Conservation (phyloP, 2,797 vertebrate genomes). For the Staurois parvus region DNA sequence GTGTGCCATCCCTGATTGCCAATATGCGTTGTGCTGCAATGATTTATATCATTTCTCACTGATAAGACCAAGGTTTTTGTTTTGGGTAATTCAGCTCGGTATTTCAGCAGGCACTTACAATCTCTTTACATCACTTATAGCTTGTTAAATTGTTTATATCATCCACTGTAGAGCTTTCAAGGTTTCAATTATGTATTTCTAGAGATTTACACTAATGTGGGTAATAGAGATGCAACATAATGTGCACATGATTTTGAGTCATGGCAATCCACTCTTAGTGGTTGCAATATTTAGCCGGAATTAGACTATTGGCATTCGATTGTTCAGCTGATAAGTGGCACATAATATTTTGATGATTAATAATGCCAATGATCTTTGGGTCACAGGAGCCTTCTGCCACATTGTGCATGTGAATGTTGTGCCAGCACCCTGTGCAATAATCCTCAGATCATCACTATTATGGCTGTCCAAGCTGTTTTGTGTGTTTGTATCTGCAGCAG, state of each 20-base stretch:
- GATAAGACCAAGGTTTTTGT: not conserved
- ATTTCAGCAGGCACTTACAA: not conserved
- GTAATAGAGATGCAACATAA: not conserved
- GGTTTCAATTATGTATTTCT: not conserved
- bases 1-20: not conserved
- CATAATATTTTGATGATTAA: too few relatives aligned
- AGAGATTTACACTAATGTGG: not conserved
- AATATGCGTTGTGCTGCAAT: not conserved
- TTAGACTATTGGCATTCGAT: not conserved
- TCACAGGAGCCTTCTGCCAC: too few relatives aligned
- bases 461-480: too few relatives aligned
- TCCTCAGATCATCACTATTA: too few relatives aligned
- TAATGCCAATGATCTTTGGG: too few relatives aligned
- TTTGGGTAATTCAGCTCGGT: not conserved
- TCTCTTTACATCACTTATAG: slow-evolving; percentile 5
- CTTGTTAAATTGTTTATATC: slow-evolving; percentile 3
- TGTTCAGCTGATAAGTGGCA: not conserved
- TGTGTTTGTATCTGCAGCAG: too few relatives aligned
- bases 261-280: not conserved
- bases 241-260: not conserved
- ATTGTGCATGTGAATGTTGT: too few relatives aligned
- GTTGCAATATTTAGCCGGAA: not conserved
- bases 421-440: too few relatives aligned
- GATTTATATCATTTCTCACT: not conserved
- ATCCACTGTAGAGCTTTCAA: not conserved